These are phyloP conservation scores for Collichthys lucidus DNA, from an alignment of 2,113 vertebrate genomes.

Conservation along the genomic window DNA sequence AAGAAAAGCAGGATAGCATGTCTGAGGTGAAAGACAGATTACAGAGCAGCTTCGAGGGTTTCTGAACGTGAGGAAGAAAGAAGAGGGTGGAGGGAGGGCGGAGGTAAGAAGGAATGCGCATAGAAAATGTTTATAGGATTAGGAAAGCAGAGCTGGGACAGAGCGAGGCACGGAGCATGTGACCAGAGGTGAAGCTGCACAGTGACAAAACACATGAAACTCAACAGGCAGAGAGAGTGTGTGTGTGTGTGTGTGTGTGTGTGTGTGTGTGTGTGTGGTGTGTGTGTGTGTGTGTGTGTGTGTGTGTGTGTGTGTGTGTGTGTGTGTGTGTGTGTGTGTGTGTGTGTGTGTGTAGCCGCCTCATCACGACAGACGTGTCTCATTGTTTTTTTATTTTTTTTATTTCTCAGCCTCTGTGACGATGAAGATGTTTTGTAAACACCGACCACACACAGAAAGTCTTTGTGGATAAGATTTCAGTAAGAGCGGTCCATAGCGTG, in stretches of 20 bases:
- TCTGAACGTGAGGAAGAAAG: constrained; percentile 44
- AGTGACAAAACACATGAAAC: constrained; percentile 43
- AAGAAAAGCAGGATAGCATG: background rate
- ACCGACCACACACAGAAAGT: constrained; percentile 3
- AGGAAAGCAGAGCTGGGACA: constrained; percentile 56
- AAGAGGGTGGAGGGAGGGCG: background rate
- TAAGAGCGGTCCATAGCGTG: background rate
- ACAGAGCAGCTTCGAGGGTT: constrained; percentile 28
- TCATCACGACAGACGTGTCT: background rate
- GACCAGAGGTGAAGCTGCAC: constrained; percentile 30
- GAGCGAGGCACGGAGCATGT: constrained; percentile 37
- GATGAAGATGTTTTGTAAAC: background rate
- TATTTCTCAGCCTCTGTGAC: background rate
- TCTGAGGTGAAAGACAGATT: constrained; percentile 26
- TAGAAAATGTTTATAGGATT: constrained; percentile 65
- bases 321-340: no score
- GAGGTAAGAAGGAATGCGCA: constrained; percentile 53
- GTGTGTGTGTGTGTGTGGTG: no score
- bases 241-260: no score
- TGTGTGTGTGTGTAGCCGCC: background rate
- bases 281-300: no score
- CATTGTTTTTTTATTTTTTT: background rate
- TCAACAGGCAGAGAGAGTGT: no score
- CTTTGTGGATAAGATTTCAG: constrained; percentile 42
- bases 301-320: no score